Base-by-base conservation (phyloP, 2,888 invertebrate species). In the Leptinotarsa juncta region DNA sequence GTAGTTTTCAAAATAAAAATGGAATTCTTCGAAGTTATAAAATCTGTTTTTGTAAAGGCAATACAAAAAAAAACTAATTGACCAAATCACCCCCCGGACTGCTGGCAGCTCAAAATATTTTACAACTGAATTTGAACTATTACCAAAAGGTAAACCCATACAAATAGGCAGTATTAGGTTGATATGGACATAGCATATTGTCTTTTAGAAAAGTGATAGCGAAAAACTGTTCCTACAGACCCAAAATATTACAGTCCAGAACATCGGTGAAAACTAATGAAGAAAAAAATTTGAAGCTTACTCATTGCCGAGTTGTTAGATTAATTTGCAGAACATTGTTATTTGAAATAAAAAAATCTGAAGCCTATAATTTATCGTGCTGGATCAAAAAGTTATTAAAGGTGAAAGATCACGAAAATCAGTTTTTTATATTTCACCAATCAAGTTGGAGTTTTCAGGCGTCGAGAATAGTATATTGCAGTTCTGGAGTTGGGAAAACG, bases 1-100 rank as follows among this genome's bases (percentile, higher is more conserved):
- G 69, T 69, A 49, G 55, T 50, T 57, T 69, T 62, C 62, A 62
- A 62, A 62, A 62, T 62, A 32, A 62, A 55, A 55, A 57, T 57
- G 69, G 53, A 68, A 68, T 62, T 62, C 32, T 62, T 62, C 12
- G 62, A 62, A 62, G 62, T 62, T 62, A 62, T 62, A 42, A 42
- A 62, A 62, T 62, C 62, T 32, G 62, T 42, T 32, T 26, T 32
- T 62, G 26, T 57, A 12, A 32, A 12, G 42, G 42, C n/a, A 42
- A 62, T 62, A 26, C 32, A 62, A 62, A 16, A 62, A 14, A n/a
- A n/a, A 68, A 32, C 5, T 68, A 55, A 68, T 68, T 50, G 55
- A 53, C 53, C 1, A 4, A 67, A 65, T 49, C 55, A 62, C 16
- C 16, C n/a, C 32, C 62, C 12, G 62, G 62, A 62, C 42, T 62